Percentiles rank a stretch among this genome's conserved stretches.
These are phyloP conservation scores for Rhabdophis nuchalis DNA, from an alignment of 2,797 vertebrate species.

Conservation along the genomic window DNA sequence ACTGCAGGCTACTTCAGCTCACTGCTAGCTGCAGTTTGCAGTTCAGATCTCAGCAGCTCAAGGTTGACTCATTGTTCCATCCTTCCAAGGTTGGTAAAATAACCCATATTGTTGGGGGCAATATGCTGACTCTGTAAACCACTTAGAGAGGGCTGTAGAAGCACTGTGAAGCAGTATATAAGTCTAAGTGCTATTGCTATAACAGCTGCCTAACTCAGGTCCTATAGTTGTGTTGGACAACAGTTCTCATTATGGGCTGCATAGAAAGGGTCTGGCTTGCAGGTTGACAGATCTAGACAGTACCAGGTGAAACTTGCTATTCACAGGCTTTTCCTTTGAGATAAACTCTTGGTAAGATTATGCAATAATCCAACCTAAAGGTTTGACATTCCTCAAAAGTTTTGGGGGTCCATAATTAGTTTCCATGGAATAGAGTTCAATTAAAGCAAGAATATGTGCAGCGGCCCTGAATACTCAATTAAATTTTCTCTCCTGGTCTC, in stretches of 20 bases:
- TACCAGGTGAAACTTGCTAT: not conserved
- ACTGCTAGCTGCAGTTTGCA: too few species aligned
- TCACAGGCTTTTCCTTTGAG: not conserved
- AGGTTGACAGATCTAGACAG: not conserved
- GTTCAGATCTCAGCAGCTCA: too few species aligned
- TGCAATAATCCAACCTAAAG: not conserved
- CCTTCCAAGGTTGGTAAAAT: too few species aligned
- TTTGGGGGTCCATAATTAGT: conserved; percentile 18
- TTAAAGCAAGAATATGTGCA: conserved; percentile 31
- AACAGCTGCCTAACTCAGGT: not conserved
- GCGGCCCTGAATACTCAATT: conserved; percentile 9
- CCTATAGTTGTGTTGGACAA: not conserved
- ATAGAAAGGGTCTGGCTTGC: not conserved
- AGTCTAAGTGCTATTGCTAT: too few species aligned
- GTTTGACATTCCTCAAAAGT: not conserved
- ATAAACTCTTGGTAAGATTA: not conserved
- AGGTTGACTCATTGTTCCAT: too few species aligned
- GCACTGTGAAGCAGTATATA: too few species aligned
- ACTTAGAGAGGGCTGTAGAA: too few species aligned
- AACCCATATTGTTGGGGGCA: too few species aligned
- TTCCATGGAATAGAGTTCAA: conserved; percentile 32
- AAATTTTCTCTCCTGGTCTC: conserved; percentile 30
- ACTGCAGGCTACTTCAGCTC: too few species aligned
- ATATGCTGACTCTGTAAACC: too few species aligned
- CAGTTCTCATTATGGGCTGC: not conserved